Evolutionary conservation across 2,888 invertebrate species (phyloP), one percentile per base, ranked within the genome.

Genomic region (Pandemis corylana): DNA sequence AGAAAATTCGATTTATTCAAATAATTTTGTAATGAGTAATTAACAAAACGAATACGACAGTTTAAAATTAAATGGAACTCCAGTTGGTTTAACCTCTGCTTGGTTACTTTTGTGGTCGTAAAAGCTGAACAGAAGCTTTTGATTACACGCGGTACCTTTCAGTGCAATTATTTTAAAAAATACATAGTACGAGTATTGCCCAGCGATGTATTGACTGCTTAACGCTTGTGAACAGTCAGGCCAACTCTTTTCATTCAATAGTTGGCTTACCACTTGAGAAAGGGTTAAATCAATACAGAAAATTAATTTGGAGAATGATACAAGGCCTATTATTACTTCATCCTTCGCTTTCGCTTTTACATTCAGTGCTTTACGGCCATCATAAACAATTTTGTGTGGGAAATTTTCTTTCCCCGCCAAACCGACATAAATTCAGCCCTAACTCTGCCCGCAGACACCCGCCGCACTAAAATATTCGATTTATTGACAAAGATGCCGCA

Each of bases 381-480:
- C 83, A 81, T 89, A 87, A 89, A 87, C 84, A 85, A 84, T 85
- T 85, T 84, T 78, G 78, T 79, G 79, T 77, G 80, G 81, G 83
- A 86, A 85, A 86, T 85, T 85, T 84, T 83, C 84, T 82, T 81
- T 82, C 78, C 76, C 81, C 80, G 80, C 80, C 80, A 80, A 78
- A 83, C 77, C 81, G 80, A 82, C 85, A 81, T 89, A 89, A 89
- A 89, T 85, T 84, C 70, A 66, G 76, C 76, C 79, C 80, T 78
- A 76, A 77, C 79, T 79, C 80, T 65, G 65, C 77, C 78, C 79
- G 78, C 82, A 82, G 82, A 85, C 85, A 87, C 83, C 78, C 78
- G 71, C 42, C 72, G 81, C 80, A 80, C 82, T 88, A 86, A 88
- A 87, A 85, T 87, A 84, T 86, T 82, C 80, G 86, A 86, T 85